These are phyloP conservation scores for Brachynemurus nebulosus DNA, from an alignment of 2,888 invertebrate genomes.

Conservation along the genomic window DNA sequence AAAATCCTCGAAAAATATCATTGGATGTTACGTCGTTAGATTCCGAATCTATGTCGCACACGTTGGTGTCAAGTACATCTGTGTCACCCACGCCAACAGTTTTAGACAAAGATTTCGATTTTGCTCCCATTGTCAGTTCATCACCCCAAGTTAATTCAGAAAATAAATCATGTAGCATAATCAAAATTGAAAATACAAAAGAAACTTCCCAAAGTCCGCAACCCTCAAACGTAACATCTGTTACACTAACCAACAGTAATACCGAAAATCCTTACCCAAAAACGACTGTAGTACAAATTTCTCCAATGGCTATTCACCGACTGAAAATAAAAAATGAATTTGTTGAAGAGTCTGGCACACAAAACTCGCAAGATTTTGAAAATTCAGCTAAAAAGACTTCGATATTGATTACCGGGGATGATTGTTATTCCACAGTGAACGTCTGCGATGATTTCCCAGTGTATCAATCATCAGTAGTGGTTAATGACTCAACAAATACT, in stretches of 20 bases:
- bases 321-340: conserved; percentile 39
- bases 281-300: conserved; percentile 36
- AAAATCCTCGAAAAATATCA: background rate
- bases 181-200: background rate
- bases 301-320: conserved; percentile 34
- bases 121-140: background rate
- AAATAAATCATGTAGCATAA: background rate
- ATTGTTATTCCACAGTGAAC: conserved; percentile 62
- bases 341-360: conserved; percentile 22
- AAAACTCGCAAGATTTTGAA: conserved; percentile 24
- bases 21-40: background rate
- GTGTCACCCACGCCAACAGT: no score
- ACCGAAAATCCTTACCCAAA: conserved; percentile 18
- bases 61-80: no score
- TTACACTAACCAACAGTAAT: conserved; percentile 2
- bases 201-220: no score
- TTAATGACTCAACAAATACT: conserved; percentile 43
- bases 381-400: conserved; percentile 42
- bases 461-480: conserved; percentile 59
- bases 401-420: conserved; percentile 58
- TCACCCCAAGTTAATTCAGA: background rate
- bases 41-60: no score
- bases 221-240: conserved; percentile 5
- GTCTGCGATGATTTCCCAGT: conserved; percentile 52
- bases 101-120: no score